phyloP scores from a whole-genome alignment of 1,140 invertebrate species.

The Lucilia sericata region DNA sequence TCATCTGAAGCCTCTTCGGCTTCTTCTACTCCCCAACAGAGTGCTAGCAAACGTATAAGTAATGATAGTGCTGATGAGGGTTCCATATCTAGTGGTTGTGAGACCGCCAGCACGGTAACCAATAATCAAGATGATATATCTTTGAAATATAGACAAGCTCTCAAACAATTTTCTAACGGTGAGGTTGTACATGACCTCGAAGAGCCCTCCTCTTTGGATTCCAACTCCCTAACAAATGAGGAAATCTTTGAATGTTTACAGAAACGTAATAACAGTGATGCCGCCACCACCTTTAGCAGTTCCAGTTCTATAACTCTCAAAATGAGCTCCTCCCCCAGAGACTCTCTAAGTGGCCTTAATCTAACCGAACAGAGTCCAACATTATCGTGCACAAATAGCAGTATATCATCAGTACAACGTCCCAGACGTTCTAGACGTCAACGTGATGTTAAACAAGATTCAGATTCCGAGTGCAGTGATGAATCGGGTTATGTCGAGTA shows the following conservation, averaged over 20 bases:
- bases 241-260: conserved; percentile 63
- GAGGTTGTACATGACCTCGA: conserved; percentile 2
- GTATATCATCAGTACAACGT: not conserved
- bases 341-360: conserved; percentile 45
- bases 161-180: not conserved
- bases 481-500: conserved; percentile 72
- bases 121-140: conserved; percentile 57
- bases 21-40: conserved; percentile 59
- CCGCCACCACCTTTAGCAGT: conserved; percentile 61
- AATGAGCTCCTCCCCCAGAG: conserved; percentile 49
- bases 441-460: conserved; percentile 49
- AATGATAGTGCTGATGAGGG: conserved; percentile 77
- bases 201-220: not conserved
- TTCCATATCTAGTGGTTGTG: conserved; percentile 82
- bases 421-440: conserved; percentile 37
- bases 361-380: not conserved
- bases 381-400: not conserved
- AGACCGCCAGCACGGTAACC: conserved; percentile 80
- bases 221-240: conserved; percentile 46
- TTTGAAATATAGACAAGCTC: conserved; percentile 44
- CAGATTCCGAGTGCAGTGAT: conserved; percentile 69
- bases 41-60: conserved; percentile 57
- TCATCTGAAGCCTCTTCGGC: conserved; percentile 67
- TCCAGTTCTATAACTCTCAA: conserved; percentile 65
- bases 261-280: conserved; percentile 58